A percentile compares a stretch with the other conserved stretches of the same genome.
These are phyloP conservation scores for Nebria ingens DNA, from an alignment of 1,140 invertebrate genomes.

Conservation along the genomic window DNA sequence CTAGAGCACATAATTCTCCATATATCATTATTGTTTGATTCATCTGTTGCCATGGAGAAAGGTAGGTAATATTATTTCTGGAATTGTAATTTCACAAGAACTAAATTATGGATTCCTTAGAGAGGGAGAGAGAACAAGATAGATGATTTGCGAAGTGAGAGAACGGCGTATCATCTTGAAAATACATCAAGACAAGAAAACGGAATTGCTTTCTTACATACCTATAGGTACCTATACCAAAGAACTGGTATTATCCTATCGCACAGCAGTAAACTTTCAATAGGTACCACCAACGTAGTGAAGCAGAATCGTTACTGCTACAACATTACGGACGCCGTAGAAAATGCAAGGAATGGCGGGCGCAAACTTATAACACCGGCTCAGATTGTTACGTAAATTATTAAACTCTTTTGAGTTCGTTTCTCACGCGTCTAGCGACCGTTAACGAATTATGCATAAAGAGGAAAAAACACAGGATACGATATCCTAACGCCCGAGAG, in stretches of 20 bases:
- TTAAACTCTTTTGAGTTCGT: neutral
- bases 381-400: neutral
- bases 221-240: too few species aligned
- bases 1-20: neutral
- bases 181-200: neutral
- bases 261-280: neutral
- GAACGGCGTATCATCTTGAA: neutral
- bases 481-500: neutral
- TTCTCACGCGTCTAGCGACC: neutral
- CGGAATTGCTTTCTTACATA: neutral
- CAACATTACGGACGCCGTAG: too few species aligned
- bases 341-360: neutral
- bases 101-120: constrained; percentile 15
- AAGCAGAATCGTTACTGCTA: neutral
- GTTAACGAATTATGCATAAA: neutral
- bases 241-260: neutral
- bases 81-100: constrained; percentile 11
- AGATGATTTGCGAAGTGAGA: neutral
- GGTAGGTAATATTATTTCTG: constrained; percentile 11
- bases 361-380: too few species aligned
- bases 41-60: neutral
- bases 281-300: neutral
- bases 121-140: constrained; percentile 3
- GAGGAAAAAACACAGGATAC: neutral
- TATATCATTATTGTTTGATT: neutral